Conservation (phyloP, 2,888 invertebrate species). For the Agrilus mali region DNA sequence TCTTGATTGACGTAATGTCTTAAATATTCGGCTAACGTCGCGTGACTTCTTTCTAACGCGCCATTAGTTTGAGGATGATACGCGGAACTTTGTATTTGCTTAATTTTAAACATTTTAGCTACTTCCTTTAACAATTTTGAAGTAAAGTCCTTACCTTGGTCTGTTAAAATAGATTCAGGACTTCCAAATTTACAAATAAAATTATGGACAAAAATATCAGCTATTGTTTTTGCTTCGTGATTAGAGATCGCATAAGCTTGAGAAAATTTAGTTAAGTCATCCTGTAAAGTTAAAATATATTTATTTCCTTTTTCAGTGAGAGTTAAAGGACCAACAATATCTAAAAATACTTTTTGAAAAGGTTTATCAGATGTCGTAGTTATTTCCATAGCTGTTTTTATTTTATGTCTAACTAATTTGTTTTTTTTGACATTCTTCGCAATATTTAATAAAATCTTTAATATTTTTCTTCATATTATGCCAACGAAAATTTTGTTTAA, state of each 20-base stretch:
- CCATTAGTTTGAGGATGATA: constrained; percentile 23
- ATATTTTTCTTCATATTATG: constrained; percentile 23
- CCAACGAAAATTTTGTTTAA: too few species aligned
- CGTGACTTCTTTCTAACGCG: constrained; percentile 21
- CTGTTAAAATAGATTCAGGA: constrained; percentile 11
- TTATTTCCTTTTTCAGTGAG: constrained; percentile 14
- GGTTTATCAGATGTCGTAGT: constrained; percentile 18
- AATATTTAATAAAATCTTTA: constrained; percentile 20
- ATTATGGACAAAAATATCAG: constrained; percentile 8
- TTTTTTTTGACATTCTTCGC: constrained; percentile 22
- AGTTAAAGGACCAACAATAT: constrained; percentile 20
- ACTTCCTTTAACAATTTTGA: constrained; percentile 20
- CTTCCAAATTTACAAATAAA: constrained; percentile 14
- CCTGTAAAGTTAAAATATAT: constrained; percentile 19
- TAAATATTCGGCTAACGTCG: constrained; percentile 19
- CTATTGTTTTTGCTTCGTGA: constrained; percentile 16
- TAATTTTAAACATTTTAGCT: constrained; percentile 20
- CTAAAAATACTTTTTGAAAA: constrained; percentile 17
- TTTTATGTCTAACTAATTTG: constrained; percentile 16
- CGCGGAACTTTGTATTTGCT: constrained; percentile 19
- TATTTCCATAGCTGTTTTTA: constrained; percentile 20
- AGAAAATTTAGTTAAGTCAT: constrained; percentile 23
- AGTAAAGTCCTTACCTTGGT: constrained; percentile 14
- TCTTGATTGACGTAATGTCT: constrained; percentile 18
- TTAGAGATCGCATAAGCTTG: constrained; percentile 20